phyloP scores from a whole-genome alignment of 2,113 vertebrate species.

The Spea bombifrons region DNA sequence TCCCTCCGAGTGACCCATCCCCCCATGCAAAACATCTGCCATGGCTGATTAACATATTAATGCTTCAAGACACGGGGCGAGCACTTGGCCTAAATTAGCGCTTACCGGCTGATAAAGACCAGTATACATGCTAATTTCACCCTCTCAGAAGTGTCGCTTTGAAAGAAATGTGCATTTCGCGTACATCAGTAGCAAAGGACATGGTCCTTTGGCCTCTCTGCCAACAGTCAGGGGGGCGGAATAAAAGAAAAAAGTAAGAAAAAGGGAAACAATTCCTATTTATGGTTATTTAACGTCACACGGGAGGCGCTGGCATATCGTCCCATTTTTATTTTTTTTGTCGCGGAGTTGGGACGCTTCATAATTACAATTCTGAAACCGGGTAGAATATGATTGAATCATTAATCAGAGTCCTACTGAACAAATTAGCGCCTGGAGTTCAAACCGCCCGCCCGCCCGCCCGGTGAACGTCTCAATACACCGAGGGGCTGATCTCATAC shows the following conservation, averaged over 20 bases:
- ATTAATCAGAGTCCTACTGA: slow-evolving; percentile 41
- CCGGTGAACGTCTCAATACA: slow-evolving; percentile 34
- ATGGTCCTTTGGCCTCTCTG: no score
- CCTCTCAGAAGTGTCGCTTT: slow-evolving; percentile 7
- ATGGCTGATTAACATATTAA: slow-evolving; percentile 45
- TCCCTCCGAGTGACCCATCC: slow-evolving; percentile 10
- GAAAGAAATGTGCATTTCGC: slow-evolving; percentile 15
- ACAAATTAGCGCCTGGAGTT: slow-evolving; percentile 35
- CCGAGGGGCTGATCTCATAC: slow-evolving; percentile 3
- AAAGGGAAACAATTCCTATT: background rate
- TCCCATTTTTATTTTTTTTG: background rate
- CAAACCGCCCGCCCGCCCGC: background rate
- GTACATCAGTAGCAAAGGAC: no score
- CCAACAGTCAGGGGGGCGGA: background rate
- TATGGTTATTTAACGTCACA: slow-evolving; percentile 5
- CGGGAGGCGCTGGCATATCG: background rate
- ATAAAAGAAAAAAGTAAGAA: background rate
- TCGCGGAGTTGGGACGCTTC: slow-evolving; percentile 6
- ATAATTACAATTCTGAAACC: slow-evolving; percentile 40
- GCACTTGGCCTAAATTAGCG: slow-evolving; percentile 37
- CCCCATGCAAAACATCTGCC: slow-evolving; percentile 46
- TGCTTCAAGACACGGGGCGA: slow-evolving; percentile 35
- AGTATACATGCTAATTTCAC: slow-evolving; percentile 29
- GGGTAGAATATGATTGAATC: slow-evolving; percentile 38
- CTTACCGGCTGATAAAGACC: slow-evolving; percentile 35